A percentile compares a stretch with the other conserved stretches of the same genome.
Evolutionary conservation across 2,888 invertebrate species (phyloP).

Genomic region (Ctena decussata): DNA sequence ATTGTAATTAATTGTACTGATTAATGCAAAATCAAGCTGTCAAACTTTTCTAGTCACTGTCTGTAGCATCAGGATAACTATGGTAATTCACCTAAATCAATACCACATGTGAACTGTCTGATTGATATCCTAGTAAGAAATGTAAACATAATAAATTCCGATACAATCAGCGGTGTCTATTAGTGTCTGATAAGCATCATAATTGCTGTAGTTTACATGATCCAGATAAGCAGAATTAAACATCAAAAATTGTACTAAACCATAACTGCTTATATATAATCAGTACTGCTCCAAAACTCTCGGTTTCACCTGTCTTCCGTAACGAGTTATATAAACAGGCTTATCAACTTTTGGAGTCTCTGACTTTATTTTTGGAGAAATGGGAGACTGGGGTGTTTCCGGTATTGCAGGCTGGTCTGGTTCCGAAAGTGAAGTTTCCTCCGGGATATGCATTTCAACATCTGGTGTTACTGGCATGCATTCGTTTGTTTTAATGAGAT

Average conservation of each 20-base stretch:
- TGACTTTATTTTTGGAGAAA: not conserved
- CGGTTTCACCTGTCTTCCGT: conserved; percentile 1
- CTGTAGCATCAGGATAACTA: no score
- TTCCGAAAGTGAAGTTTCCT: not conserved
- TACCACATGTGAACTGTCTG: no score
- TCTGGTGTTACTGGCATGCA: not conserved
- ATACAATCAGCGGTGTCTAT: not conserved
- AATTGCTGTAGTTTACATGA: no score
- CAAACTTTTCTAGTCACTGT: no score
- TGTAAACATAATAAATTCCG: not conserved
- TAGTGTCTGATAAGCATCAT: no score
- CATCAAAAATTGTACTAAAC: not conserved
- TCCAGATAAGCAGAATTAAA: not conserved
- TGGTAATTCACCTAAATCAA: no score
- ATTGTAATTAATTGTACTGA: no score
- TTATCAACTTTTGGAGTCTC: not conserved
- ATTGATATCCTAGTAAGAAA: not conserved
- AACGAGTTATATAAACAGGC: not conserved
- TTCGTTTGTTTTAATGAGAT: not conserved
- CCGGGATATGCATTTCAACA: not conserved
- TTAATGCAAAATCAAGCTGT: no score
- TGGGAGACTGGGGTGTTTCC: not conserved
- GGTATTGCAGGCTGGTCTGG: not conserved
- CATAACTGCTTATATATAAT: not conserved
- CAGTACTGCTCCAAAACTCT: not conserved